Evolutionary conservation across 2,113 vertebrate genomes (phyloP).

Genomic region (Tringa solitaria): DNA sequence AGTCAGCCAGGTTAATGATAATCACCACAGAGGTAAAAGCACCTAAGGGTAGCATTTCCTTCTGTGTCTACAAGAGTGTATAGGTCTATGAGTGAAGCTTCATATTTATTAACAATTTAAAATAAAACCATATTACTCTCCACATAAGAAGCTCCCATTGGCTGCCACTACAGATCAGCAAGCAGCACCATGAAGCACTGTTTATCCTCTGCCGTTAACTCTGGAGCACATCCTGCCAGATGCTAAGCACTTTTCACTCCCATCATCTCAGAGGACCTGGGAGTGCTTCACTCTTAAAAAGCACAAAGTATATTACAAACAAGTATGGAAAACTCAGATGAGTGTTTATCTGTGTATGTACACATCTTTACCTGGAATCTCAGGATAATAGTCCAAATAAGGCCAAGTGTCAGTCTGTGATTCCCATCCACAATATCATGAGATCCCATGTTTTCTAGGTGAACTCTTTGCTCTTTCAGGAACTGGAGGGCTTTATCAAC

Average conservation of each 20-base stretch:
- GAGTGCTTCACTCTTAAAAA: not conserved
- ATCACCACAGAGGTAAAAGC: not conserved
- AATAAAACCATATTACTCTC: not conserved
- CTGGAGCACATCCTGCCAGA: not conserved
- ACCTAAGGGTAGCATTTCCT: not conserved
- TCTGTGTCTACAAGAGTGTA: fast-evolving
- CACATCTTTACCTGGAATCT: conserved; percentile 87
- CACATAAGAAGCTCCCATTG: not conserved
- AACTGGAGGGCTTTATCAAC: conserved; percentile 98
- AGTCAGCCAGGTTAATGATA: not conserved
- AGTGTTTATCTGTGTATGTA: fast-evolving
- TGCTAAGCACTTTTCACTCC: not conserved
- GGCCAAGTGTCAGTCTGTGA: conserved; percentile 92
- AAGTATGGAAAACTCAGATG: not conserved
- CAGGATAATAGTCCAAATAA: conserved; percentile 98
- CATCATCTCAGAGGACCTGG: not conserved
- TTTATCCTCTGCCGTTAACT: not conserved
- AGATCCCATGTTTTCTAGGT: conserved; percentile 97
- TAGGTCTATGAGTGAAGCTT: not conserved
- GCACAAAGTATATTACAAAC: not conserved
- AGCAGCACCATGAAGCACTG: not conserved
- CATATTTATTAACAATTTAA: not conserved
- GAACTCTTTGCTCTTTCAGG: conserved; percentile 95
- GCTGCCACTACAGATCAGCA: not conserved
- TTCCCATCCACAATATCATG: conserved; percentile 98